Evolutionary conservation across 2,888 invertebrate genomes (phyloP), one percentile per base, ranked within the genome.

Genomic region (Agriopis leucophaearia): DNA sequence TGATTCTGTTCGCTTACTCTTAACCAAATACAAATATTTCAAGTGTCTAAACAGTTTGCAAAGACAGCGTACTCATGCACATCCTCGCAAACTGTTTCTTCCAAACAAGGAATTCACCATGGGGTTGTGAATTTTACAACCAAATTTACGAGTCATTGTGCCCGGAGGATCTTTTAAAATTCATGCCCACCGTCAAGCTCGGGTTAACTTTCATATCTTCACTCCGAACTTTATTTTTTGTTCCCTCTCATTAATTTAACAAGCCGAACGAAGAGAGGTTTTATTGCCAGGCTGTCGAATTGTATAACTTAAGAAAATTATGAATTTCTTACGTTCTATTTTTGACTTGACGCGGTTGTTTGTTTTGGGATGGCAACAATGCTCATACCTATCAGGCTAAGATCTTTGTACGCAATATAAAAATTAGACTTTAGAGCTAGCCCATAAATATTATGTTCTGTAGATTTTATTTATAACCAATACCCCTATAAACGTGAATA

Each of bases 141-240:
- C 38, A 51, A 76, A 74, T 77, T 74, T 72, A 74, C 71, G 71
- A 74, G 73, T 73, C 74, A 72, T 70, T 72, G 69, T 73, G 61
- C 67, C 42, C 58, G 54, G 66, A 51, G 54, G 67, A 69, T 70
- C 59, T 73, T 77, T 71, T 70, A 76, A 75, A 71, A 76, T 75
- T 75, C 71, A 73, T 74, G 71, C 68, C 67, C 42, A 55, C 55
- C 40, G 42, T 57, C 58, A 50, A 55, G 64, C 69, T 52, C 56
- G 67, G 68, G 68, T 60, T 63, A 42, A 27, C 60, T 64, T 50
- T 64, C 68, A 66, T 67, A 67, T 69, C 55, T 69, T 69, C 62
- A 27, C 64, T 55, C 18, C 66, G 77, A 71, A 73, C 71, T 67
- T 70, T 73, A 59, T 69, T 61, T 68, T 66, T 70, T 64, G 44